A percentile compares a stretch with the other conserved stretches of the same genome.
phyloP scores from a whole-genome alignment of 2,113 vertebrate genomes.

The Sarotherodon lohbergeri region DNA sequence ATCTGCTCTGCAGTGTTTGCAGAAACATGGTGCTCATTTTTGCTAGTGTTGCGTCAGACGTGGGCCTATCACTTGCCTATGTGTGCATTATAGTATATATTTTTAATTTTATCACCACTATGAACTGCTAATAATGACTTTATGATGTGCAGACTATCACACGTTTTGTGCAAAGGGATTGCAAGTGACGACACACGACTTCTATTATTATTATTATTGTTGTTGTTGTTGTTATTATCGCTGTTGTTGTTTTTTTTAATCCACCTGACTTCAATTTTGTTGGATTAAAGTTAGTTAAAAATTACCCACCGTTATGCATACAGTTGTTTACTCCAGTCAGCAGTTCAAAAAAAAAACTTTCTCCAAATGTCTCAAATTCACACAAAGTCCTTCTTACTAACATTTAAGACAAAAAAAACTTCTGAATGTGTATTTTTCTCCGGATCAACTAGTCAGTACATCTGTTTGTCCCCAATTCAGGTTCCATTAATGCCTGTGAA shows the following conservation, averaged over 20 bases:
- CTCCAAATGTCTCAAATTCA: not conserved
- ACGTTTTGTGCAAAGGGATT: not conserved
- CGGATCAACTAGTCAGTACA: not conserved
- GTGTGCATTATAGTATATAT: not conserved
- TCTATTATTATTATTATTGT: fast-evolving
- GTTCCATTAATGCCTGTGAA: constrained; percentile 93
- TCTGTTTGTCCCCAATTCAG: constrained; percentile 13
- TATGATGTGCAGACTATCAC: not conserved
- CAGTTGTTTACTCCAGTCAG: not conserved
- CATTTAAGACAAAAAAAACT: not conserved
- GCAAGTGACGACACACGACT: not conserved
- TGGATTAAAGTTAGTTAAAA: not conserved
- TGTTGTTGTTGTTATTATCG: fast-evolving
- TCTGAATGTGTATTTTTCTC: not conserved
- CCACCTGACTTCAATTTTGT: not conserved
- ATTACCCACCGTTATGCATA: not conserved
- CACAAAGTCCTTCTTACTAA: too few species aligned
- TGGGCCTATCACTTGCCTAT: not conserved
- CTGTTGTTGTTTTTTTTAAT: not conserved
- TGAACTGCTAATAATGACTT: not conserved
- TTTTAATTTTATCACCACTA: not conserved
- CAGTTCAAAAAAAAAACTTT: not conserved
- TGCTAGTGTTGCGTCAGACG: constrained; percentile 52
- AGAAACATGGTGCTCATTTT: not conserved
- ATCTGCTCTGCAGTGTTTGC: not conserved